Percentiles rank a stretch among this genome's conserved stretches.
Evolutionary conservation across 2,888 invertebrate genomes (phyloP).

Genomic region (Electrophaes corylata): DNA sequence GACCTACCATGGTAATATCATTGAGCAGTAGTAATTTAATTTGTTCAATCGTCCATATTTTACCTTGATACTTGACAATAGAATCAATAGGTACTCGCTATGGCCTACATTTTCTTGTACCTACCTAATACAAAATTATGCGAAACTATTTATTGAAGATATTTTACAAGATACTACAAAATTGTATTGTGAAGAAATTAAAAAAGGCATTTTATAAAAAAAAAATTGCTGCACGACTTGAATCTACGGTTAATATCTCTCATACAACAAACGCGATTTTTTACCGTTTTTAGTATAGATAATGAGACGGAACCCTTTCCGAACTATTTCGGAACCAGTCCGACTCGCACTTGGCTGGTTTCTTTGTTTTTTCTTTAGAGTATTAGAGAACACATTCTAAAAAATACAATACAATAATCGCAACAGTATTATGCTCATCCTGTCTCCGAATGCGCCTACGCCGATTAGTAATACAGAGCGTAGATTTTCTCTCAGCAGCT

Average conservation of each 20-base stretch:
- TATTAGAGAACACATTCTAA: constrained; percentile 16
- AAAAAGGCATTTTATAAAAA: too few relatives aligned
- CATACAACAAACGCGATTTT: too few relatives aligned
- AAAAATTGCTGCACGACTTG: too few relatives aligned
- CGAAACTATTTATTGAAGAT: too few relatives aligned
- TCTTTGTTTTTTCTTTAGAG: not conserved
- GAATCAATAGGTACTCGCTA: constrained; percentile 7
- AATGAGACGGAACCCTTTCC: too few relatives aligned
- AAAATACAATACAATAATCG: constrained; percentile 27
- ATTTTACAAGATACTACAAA: not conserved
- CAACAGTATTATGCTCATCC: constrained; percentile 16
- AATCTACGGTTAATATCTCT: too few relatives aligned
- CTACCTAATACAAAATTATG: not conserved
- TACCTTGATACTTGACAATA: constrained; percentile 22
- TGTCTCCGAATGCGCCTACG: constrained; percentile 25
- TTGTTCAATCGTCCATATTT: constrained; percentile 21
- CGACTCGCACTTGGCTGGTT: too few relatives aligned
- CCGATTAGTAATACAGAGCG: constrained; percentile 1
- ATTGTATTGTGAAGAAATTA: not conserved
- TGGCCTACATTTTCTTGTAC: constrained; percentile 8
- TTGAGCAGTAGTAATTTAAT: constrained; percentile 15
- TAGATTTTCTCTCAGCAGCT: too few relatives aligned
- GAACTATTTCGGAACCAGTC: too few relatives aligned
- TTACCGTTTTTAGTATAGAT: too few relatives aligned
- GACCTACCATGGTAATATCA: constrained; percentile 12